Evolutionary conservation across 2,888 invertebrate genomes (phyloP), one percentile per base, ranked within the genome.

Genomic region (Acanthosepion esculentum): DNA sequence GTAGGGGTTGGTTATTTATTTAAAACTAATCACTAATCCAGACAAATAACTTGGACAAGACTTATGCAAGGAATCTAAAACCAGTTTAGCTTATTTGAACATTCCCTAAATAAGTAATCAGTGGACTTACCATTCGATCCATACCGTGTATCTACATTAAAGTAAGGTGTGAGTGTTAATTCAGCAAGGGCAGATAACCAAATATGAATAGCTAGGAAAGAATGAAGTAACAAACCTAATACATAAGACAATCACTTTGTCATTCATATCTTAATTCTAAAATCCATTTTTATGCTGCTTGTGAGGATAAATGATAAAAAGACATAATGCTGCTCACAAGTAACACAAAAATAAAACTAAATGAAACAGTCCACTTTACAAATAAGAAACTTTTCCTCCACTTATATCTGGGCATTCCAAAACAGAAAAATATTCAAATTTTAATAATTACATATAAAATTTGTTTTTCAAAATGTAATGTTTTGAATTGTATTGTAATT

Each of bases 31-130:
- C 78, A 78, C 78, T 78, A 78, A 33, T 78, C 78, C n/a, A 78
- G 33, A 78, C 33, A 78, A n/a, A 78, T 78, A 78, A 78, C n/a
- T 78, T n/a, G n/a, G n/a, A 78, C 78, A 78, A n/a, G 33, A 78
- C n/a, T 78, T 78, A 78, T 78, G 78, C 78, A 78, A 78, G 78
- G 78, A 78, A 78, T 78, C n/a, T 78, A 78, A 33, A 78, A 78
- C 78, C 78, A 78, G 33, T 78, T 78, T 78, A 78, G 33, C 78
- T 78, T 78, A 78, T n/a, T 78, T 33, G 33, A 78, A 78, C 78
- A 78, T 78, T 78, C 78, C 78, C 78, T 78, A 78, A 78, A 78
- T 78, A 78, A 78, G 78, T 78, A 78, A 78, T 78, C 33, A 33
- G 78, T 78, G 10, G n/a, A 78, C 78, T 78, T 78, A 78, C 78